phyloP scores from a whole-genome alignment of 2,113 vertebrate species.

The Stegastes partitus region DNA sequence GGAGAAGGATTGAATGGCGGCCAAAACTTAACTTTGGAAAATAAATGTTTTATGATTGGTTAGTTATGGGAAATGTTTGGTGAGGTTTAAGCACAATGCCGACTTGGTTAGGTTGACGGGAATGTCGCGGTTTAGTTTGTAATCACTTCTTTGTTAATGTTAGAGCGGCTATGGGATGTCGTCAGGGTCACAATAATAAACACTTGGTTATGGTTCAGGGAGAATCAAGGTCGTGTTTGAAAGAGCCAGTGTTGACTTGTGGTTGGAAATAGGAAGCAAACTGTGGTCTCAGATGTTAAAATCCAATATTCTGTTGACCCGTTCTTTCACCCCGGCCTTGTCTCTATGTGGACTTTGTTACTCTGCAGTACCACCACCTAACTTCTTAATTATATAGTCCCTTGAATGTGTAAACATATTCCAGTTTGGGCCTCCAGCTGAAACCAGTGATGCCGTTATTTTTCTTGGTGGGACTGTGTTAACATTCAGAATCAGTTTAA shows the following conservation, averaged over 20 bases:
- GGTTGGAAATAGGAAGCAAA: constrained; percentile 1
- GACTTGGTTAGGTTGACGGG: background rate
- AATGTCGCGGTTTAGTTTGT: background rate
- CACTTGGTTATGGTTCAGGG: background rate
- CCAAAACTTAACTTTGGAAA: background rate
- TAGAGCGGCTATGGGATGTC: background rate
- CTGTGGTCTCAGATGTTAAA: background rate
- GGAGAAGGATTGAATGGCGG: background rate
- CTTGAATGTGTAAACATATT: no score
- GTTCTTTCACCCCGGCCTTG: background rate
- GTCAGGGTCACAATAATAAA: background rate
- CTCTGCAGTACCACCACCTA: background rate
- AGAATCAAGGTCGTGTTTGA: background rate
- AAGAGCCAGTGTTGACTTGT: constrained; percentile 1
- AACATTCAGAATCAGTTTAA: no score
- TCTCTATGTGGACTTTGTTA: background rate
- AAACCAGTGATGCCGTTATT: no score
- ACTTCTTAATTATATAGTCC: background rate
- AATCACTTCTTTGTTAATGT: background rate
- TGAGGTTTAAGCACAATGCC: background rate
- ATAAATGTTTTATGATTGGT: background rate
- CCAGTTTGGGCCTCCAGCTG: no score
- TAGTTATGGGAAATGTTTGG: background rate
- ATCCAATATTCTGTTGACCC: background rate
- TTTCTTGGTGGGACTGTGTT: no score